These are phyloP conservation scores for Caloenas nicobarica DNA, from an alignment of 2,113 vertebrate genomes.

Conservation along the genomic window DNA sequence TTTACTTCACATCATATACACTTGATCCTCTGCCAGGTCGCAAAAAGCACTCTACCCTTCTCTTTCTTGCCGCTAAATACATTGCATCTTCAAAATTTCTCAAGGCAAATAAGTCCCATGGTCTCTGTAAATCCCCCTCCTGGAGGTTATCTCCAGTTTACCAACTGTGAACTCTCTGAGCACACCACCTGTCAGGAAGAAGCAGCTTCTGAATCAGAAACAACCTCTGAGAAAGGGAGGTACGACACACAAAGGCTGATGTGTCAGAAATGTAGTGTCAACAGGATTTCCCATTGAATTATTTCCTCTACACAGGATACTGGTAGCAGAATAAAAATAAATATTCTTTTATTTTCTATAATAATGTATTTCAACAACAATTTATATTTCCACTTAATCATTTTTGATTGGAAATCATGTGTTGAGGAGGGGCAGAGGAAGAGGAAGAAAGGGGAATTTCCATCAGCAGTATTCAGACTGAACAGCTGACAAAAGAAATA, in stretches of 20 bases:
- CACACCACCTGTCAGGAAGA: conserved; percentile 60
- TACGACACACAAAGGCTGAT: conserved; percentile 42
- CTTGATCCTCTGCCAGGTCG: conserved; percentile 48
- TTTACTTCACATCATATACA: conserved; percentile 48
- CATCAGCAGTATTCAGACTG: conserved; percentile 2
- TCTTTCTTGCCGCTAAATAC: conserved; percentile 4
- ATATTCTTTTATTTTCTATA: conserved; percentile 28
- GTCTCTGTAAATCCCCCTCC: conserved; percentile 1
- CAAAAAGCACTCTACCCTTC: conserved; percentile 31
- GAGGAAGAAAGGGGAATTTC: neutral
- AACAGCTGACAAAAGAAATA: neutral
- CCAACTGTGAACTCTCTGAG: conserved; percentile 20
- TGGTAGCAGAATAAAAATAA: conserved; percentile 31
- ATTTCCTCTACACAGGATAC: conserved; percentile 34
- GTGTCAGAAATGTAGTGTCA: conserved; percentile 36
- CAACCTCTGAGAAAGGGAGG: conserved; percentile 25
- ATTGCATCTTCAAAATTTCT: conserved; percentile 25
- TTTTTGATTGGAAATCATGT: neutral
- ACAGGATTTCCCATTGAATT: conserved; percentile 65
- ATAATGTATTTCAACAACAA: conserved; percentile 3
- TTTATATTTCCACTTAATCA: neutral
- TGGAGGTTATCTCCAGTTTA: conserved; percentile 40
- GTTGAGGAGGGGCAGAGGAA: neutral
- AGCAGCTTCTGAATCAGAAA: conserved; percentile 60
- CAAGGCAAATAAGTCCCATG: conserved; percentile 12